Evolutionary conservation across 2,113 vertebrate genomes (phyloP).

Genomic region (Rhinogobius similis): DNA sequence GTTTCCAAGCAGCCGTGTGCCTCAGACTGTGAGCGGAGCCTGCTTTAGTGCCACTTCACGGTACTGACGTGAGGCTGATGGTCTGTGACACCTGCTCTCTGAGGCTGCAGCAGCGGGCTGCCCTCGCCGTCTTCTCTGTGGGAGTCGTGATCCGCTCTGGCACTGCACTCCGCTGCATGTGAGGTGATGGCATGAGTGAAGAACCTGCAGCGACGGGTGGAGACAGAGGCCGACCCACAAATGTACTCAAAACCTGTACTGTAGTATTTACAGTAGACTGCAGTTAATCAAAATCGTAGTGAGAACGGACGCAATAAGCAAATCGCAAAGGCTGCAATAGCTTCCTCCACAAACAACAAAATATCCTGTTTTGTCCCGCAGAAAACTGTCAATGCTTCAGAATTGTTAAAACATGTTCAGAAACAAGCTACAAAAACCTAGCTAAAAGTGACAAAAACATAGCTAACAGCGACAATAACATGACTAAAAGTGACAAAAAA

Average conservation of each 20-base stretch:
- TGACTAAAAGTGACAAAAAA: too few species aligned
- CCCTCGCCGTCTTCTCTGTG: not conserved
- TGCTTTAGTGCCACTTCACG: slow-evolving; percentile 24
- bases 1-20: not conserved
- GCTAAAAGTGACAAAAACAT: too few species aligned
- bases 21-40: slow-evolving; percentile 2
- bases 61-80: slow-evolving; percentile 28
- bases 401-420: too few species aligned
- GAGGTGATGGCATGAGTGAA: not conserved
- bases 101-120: slow-evolving; percentile 5
- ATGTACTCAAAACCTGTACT: not conserved
- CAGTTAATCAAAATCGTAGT: too few species aligned
- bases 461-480: too few species aligned
- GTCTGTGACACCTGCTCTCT: slow-evolving; percentile 24
- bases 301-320: too few species aligned
- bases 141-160: slow-evolving; percentile 12
- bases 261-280: too few species aligned
- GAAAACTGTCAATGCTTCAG: too few species aligned
- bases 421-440: too few species aligned
- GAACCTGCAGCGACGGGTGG: not conserved
- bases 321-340: too few species aligned
- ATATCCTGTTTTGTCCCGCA: too few species aligned
- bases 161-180: slow-evolving; percentile 6
- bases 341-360: too few species aligned
- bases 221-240: not conserved